A percentile compares a stretch with the other conserved stretches of the same genome.
These are phyloP conservation scores for Drosophila saltans DNA, from an alignment of 1,140 invertebrate species.

Conservation along the genomic window DNA sequence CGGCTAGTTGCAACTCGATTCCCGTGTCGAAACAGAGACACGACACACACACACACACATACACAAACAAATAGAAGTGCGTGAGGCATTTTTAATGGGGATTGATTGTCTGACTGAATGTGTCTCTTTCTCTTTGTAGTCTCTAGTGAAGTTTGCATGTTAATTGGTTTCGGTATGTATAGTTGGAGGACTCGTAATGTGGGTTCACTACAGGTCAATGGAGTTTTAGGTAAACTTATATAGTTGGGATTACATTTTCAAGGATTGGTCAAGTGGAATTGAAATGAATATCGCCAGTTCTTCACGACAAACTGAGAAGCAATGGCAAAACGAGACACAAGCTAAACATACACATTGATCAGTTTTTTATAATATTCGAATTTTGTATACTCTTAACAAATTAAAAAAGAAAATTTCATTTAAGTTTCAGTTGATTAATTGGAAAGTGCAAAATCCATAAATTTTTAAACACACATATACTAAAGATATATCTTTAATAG, in stretches of 20 bases:
- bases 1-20: slow-evolving; percentile 43
- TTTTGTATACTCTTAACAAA: not conserved
- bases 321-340: slow-evolving; percentile 44
- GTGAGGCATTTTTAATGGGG: slow-evolving; percentile 61
- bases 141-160: slow-evolving; percentile 58
- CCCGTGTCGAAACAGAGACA: slow-evolving; percentile 34
- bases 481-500: not conserved
- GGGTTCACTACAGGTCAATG: slow-evolving; percentile 26
- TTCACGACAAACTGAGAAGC: slow-evolving; percentile 19
- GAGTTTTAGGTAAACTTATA: slow-evolving; percentile 13
- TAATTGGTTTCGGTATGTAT: slow-evolving; percentile 51
- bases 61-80: slow-evolving; percentile 46
- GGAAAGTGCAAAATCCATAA: too few species aligned
- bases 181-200: slow-evolving; percentile 30
- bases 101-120: slow-evolving; percentile 43
- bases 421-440: too few species aligned
- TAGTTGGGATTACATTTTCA: slow-evolving; percentile 17
- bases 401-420: too few species aligned
- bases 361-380: not conserved
- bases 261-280: slow-evolving; percentile 2
- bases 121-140: not conserved
- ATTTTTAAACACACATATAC: too few species aligned
- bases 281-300: slow-evolving; percentile 18
- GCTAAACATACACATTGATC: not conserved
- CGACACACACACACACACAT: slow-evolving; percentile 29